Percentiles rank a stretch among this genome's conserved stretches.
Evolutionary conservation across 2,888 invertebrate genomes (phyloP).

Genomic region (Aradus depressus): DNA sequence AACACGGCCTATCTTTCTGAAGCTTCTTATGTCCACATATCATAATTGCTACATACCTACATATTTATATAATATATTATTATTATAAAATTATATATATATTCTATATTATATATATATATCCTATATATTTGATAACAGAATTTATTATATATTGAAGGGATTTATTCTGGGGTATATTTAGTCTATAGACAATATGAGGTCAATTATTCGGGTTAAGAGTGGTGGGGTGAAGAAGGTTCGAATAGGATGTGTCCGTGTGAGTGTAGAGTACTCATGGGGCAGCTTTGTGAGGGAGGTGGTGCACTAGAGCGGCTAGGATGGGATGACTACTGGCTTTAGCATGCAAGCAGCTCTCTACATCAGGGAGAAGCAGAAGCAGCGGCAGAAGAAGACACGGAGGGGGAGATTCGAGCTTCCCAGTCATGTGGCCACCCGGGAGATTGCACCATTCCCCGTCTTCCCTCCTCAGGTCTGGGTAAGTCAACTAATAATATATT

Average conservation of each 20-base stretch:
- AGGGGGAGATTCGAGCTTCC: slow-evolving; percentile 52
- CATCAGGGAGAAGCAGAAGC: slow-evolving; percentile 81
- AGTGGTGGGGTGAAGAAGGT: neutral
- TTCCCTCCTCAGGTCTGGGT: slow-evolving; percentile 71
- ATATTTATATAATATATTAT: too few species aligned
- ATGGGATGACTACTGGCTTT: slow-evolving; percentile 41
- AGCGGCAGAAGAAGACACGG: slow-evolving; percentile 61
- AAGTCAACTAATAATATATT: too few species aligned
- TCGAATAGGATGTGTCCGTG: neutral
- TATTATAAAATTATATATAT: too few species aligned
- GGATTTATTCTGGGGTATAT: neutral
- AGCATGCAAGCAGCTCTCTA: slow-evolving; percentile 89
- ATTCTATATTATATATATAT: too few species aligned
- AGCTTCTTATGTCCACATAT: slow-evolving; percentile 28
- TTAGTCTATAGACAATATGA: slow-evolving; percentile 14
- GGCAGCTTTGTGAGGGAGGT: slow-evolving; percentile 25
- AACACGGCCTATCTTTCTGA: slow-evolving; percentile 26
- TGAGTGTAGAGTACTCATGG: slow-evolving; percentile 5
- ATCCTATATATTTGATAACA: slow-evolving; percentile 1
- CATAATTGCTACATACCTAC: too few species aligned
- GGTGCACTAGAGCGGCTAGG: slow-evolving; percentile 25
- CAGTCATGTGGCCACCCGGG: slow-evolving; percentile 76
- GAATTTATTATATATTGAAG: neutral
- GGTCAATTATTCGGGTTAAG: slow-evolving; percentile 4
- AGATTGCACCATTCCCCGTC: slow-evolving; percentile 76